phyloP scores from a whole-genome alignment of 1,140 invertebrate species.

The Bombus terrestris region DNA sequence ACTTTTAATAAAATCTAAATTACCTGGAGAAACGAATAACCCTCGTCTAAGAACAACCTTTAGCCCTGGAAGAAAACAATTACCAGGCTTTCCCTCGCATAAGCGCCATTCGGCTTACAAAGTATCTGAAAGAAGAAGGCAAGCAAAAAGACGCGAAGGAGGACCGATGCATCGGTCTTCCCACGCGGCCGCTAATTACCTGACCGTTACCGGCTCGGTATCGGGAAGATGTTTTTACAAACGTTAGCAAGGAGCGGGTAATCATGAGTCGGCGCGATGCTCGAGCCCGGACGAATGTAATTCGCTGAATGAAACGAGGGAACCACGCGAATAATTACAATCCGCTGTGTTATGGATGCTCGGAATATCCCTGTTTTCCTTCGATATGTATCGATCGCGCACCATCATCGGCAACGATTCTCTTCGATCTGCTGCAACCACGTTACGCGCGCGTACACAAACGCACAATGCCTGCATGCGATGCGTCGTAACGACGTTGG shows the following conservation, averaged over 20 bases:
- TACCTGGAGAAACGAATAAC: background rate
- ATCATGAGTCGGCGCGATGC: constrained; percentile 45
- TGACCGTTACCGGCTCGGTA: constrained; percentile 39
- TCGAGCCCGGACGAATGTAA: background rate
- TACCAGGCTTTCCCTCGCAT: background rate
- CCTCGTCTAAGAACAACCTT: background rate
- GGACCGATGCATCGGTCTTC: constrained; percentile 42
- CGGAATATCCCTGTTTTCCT: constrained; percentile 14
- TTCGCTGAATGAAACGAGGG: background rate
- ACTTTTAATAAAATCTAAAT: background rate
- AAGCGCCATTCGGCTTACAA: background rate
- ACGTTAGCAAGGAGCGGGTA: constrained; percentile 36
- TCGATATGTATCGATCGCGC: constrained; percentile 55
- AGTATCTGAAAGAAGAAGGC: background rate
- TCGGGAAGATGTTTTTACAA: constrained; percentile 44
- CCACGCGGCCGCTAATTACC: constrained; percentile 50
- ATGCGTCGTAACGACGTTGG: constrained; percentile 49
- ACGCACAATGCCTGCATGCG: constrained; percentile 9
- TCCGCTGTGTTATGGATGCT: background rate
- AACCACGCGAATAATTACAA: constrained; percentile 31
- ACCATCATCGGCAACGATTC: constrained; percentile 58
- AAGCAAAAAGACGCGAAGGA: background rate
- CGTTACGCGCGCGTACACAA: background rate
- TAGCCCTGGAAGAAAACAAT: background rate
- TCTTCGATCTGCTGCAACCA: background rate